Conservation (phyloP, 1,140 invertebrate genomes). For the Aphelenchoides besseyi region DNA sequence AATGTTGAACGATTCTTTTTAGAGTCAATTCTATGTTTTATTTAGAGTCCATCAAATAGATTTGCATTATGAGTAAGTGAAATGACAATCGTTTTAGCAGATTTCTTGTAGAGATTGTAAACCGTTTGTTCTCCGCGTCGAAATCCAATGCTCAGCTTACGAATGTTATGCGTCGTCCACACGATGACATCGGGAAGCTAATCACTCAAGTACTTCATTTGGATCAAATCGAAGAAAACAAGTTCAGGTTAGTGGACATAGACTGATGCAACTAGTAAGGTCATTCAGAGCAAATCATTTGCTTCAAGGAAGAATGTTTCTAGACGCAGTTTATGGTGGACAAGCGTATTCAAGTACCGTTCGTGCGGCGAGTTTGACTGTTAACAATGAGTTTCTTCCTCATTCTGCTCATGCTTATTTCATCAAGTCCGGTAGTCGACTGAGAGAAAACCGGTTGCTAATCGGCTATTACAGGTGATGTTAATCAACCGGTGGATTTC, state of each 20-base stretch:
- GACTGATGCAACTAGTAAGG: not conserved
- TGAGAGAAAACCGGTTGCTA: not conserved
- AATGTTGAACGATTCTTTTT: too few relatives aligned
- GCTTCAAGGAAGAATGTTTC: conserved; percentile 18
- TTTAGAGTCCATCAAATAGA: too few relatives aligned
- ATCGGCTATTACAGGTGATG: conserved; percentile 15
- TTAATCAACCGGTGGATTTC: conserved; percentile 17
- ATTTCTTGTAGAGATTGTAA: too few relatives aligned
- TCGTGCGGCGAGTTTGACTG: conserved; percentile 17
- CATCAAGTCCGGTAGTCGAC: conserved; percentile 24
- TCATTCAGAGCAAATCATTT: conserved; percentile 9
- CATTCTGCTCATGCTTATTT: conserved; percentile 24
- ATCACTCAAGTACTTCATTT: not conserved
- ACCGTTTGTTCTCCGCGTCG: not conserved
- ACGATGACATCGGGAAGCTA: not conserved
- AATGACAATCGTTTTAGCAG: too few relatives aligned
- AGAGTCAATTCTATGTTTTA: too few relatives aligned
- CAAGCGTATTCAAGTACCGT: conserved; percentile 22
- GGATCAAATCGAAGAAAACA: conserved; percentile 9
- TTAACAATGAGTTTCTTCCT: conserved; percentile 11
- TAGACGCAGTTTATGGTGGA: conserved; percentile 24
- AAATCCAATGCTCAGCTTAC: not conserved
- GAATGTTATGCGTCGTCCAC: not conserved
- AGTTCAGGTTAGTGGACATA: not conserved
- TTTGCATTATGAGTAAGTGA: too few relatives aligned